These are phyloP conservation scores for Luscinia megarhynchos DNA, from an alignment of 2,797 vertebrate genomes.

Conservation along the genomic window DNA sequence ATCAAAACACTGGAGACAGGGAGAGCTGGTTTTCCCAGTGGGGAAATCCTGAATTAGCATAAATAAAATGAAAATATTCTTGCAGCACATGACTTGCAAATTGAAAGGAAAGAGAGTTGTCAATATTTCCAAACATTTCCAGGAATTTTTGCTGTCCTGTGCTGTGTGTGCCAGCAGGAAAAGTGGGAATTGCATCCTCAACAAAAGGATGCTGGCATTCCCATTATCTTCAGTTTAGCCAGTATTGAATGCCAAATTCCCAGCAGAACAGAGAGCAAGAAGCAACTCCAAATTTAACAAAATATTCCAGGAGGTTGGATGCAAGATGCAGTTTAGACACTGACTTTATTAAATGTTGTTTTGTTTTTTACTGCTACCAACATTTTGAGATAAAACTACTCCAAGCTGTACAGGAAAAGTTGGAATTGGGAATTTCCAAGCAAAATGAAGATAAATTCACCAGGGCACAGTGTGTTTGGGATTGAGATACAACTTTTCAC, in stretches of 20 bases:
- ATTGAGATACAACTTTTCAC: neutral
- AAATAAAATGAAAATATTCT: neutral
- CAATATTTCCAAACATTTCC: neutral
- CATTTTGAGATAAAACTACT: neutral
- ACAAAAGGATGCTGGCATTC: neutral
- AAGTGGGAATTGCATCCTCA: neutral
- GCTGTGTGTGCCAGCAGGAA: neutral
- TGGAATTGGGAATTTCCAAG: neutral
- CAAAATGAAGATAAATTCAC: neutral
- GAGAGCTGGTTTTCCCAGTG: neutral
- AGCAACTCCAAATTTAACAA: neutral
- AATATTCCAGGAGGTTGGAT: neutral
- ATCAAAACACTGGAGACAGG: neutral
- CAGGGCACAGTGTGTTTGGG: fast-evolving
- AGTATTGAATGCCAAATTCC: neutral
- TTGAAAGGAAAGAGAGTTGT: neutral
- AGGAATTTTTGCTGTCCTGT: neutral
- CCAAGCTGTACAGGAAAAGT: neutral
- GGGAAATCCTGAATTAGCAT: neutral
- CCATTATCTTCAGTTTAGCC: neutral
- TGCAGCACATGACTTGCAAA: neutral
- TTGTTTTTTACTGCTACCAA: neutral
- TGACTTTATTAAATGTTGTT: neutral
- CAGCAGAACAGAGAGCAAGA: neutral
- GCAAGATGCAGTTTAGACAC: neutral